Base-by-base conservation (phyloP, 92 coral and sea anemone genomes). In the Bergia sp. region DNA sequence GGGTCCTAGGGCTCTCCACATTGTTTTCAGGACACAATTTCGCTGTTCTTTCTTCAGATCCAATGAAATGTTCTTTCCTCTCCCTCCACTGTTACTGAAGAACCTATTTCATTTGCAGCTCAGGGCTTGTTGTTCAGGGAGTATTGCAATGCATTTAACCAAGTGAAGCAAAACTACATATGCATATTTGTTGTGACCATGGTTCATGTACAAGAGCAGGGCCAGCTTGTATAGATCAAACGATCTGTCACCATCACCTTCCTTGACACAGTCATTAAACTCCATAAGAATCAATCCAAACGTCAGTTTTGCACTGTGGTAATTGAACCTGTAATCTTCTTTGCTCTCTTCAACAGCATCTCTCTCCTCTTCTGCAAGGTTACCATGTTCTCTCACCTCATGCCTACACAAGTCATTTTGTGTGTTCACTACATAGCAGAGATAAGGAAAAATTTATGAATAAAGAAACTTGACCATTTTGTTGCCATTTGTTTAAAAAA, bases 301-400 rank as follows among this genome's bases (percentile, higher is more conserved):
- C 1, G 95, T 93, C 23, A 93, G 91, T 53, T 93, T 93, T 64
- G 95, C 93, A 79, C 81, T 45, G 67, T 93, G 95, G 82, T 85
- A 90, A 37, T 93, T 93, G 81, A 66, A 90, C 37, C 64, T 36
- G 90, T 83, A 88, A 69, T 93, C 95, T 66, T 93, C 86, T 3
- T 85, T 72, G 23, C 66, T 50, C 2, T 79, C 49, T 0, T 79
- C 82, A 20, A 3, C 16, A 12, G 21, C 15, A 11, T 1, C 4
- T n/a, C 7, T n/a, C 66, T 79, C 82, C 15, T 55, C 66, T 6
- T 20, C 40, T 15, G 66, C 40, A 20, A 20, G 20, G 3, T 64
- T 9, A 18, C 81, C 58, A 77, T 77, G 81, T 45, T 77, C 9
- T 42, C n/a, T 13, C 37, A 5, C 81, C 37, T 77, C 81, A 16